These are phyloP conservation scores for Hydriomena furcata DNA, from an alignment of 2,888 invertebrate species.

Conservation along the genomic window DNA sequence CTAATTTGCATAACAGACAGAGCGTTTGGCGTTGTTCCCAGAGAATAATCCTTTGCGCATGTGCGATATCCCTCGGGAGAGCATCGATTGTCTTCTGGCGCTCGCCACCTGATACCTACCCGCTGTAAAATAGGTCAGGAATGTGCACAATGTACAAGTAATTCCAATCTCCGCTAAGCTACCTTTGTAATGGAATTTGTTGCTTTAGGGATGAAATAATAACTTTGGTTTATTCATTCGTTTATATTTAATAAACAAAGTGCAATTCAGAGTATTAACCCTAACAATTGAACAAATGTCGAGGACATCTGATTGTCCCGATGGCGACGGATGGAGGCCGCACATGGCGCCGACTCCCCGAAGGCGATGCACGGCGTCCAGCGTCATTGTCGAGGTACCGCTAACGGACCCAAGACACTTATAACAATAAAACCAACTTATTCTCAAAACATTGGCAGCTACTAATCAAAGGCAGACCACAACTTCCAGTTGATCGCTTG, in stretches of 20 bases:
- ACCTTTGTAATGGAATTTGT: conserved; percentile 15
- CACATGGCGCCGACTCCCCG: conserved; percentile 44
- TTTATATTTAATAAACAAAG: conserved; percentile 85
- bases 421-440: conserved; percentile 62
- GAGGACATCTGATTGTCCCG: conserved; percentile 67
- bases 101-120: conserved; percentile 49
- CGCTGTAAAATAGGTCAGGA: conserved; percentile 73
- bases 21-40: conserved; percentile 29
- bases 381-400: conserved; percentile 64
- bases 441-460: conserved; percentile 62
- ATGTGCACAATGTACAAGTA: conserved; percentile 41
- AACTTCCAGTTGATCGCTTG: conserved; percentile 77
- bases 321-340: conserved; percentile 57
- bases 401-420: conserved; percentile 58
- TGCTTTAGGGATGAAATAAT: conserved; percentile 40
- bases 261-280: conserved; percentile 83
- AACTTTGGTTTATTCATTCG: conserved; percentile 71
- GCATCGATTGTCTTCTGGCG: conserved; percentile 73
- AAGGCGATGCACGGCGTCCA: conserved; percentile 51
- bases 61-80: conserved; percentile 78
- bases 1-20: conserved; percentile 33
- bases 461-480: conserved; percentile 69
- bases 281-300: conserved; percentile 82
- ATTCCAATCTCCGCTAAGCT: conserved; percentile 26
- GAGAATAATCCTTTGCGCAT: conserved; percentile 60